phyloP scores from a whole-genome alignment of 1,140 invertebrate species.

The Maconellicoccus hirsutus region DNA sequence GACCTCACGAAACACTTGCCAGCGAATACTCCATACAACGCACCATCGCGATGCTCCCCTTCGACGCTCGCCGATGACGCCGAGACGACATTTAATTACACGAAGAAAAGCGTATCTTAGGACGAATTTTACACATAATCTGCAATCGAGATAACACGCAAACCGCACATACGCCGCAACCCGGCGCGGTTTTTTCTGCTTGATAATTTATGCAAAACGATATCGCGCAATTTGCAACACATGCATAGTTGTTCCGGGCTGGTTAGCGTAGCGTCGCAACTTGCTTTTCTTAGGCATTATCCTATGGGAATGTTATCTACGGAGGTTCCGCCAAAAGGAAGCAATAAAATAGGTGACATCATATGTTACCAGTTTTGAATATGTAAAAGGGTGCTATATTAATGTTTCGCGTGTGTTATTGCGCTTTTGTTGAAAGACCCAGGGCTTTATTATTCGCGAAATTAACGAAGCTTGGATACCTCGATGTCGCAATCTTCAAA shows the following conservation, averaged over 20 bases:
- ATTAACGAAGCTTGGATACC: neutral
- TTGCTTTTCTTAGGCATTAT: neutral
- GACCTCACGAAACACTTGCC: too few species aligned
- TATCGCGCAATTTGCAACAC: constrained; percentile 2
- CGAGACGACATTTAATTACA: too few species aligned
- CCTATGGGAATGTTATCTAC: neutral
- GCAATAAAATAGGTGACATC: constrained; percentile 8
- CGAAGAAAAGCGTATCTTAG: too few species aligned
- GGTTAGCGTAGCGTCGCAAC: too few species aligned
- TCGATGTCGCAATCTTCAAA: neutral
- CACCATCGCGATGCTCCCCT: too few species aligned
- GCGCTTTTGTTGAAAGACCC: too few species aligned
- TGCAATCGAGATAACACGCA: too few species aligned
- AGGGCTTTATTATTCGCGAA: neutral
- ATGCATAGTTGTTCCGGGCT: neutral
- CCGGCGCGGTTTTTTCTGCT: too few species aligned
- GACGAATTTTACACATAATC: too few species aligned
- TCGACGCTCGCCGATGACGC: too few species aligned
- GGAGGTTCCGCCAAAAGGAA: neutral
- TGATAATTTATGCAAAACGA: neutral
- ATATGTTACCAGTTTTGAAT: neutral
- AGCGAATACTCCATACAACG: too few species aligned
- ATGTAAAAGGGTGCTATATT: constrained; percentile 4
- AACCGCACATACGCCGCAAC: too few species aligned
- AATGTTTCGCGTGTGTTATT: neutral